phyloP scores from a whole-genome alignment of 2,113 vertebrate genomes.

The Andinoacara biseriatus region DNA sequence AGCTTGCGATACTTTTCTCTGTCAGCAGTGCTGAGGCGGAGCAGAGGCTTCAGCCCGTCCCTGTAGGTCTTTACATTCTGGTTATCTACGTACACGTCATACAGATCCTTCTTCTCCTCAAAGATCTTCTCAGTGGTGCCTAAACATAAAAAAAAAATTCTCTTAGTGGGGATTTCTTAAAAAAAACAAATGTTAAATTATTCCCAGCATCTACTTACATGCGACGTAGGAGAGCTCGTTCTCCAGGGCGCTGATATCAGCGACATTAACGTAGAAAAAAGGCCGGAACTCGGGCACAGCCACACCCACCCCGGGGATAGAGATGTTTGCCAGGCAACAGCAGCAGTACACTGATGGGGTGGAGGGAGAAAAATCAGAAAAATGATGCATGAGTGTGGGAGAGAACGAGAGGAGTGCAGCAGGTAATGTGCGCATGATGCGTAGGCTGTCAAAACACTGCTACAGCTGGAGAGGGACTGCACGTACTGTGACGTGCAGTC shows the following conservation, averaged over 20 bases:
- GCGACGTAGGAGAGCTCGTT: conserved; percentile 94
- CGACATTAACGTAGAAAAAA: conserved; percentile 96
- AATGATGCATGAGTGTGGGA: not conserved
- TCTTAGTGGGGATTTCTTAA: not conserved
- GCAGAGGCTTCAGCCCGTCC: conserved; percentile 88
- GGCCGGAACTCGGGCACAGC: conserved; percentile 91
- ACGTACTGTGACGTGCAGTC: not conserved
- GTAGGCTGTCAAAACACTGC: not conserved
- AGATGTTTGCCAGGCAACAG: conserved; percentile 94
- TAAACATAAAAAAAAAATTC: conserved; percentile 49
- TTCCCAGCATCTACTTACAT: conserved; percentile 81
- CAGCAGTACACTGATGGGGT: conserved; percentile 89
- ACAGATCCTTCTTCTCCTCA: conserved; percentile 93
- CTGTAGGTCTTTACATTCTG: conserved; percentile 93
- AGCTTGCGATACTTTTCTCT: conserved; percentile 92
- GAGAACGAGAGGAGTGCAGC: not conserved
- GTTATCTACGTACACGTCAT: conserved; percentile 95
- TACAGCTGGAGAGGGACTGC: conserved; percentile 7
- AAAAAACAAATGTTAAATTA: not conserved
- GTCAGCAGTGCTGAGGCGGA: conserved; percentile 90
- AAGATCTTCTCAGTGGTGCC: conserved; percentile 98
- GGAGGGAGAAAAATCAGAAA: not conserved
- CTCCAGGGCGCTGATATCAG: conserved; percentile 92
- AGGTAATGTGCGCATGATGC: not conserved
- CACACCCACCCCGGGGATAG: conserved; percentile 88